Evolutionary conservation across 2,797 vertebrate species (phyloP), one percentile per base, ranked within the genome.

Genomic region (Austrolebias charrua): DNA sequence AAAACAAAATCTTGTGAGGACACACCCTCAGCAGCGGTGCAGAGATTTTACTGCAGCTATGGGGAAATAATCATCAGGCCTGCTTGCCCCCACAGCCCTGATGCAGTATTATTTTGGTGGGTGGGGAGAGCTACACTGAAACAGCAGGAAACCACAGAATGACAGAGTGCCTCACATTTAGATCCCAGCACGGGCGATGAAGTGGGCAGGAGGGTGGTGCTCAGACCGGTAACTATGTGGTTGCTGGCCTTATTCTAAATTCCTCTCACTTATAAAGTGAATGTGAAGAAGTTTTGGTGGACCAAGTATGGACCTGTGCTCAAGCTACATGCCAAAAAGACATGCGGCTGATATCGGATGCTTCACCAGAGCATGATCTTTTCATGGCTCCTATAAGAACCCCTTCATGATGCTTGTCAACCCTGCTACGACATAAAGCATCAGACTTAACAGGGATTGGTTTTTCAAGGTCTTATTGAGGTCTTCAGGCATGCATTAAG

Each of bases 131-230:
- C 79, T 76, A 61, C 40, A 14, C 54, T 62, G 72, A 76, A 87
- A 83, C 60, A 67, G 67, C 84, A 85, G 72, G 82, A 88, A 89
- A 85, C 87, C 89, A 82, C 83, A 45, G 88, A 88, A 90, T 86
- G 78, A 86, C 76, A 80, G 73, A 61, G 58, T 74, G 76, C 51
- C 69, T 84, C 63, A 61, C 81, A 83, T 87, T 80, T 86, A 82
- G 87, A 78, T 84, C 75, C 65, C 60, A 76, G 68, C 56, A 62
- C 69, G 63, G 63, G 59, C 44, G 44, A 46, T 57, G 59, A 60
- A 72, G 74, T 60, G 58, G 69, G 61, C 72, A 73, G 59, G 67
- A 80, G 54, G 72, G 73, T 55, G 56, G 67, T 51, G 63, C 76
- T 73, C 69, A 72, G 6, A 5, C 58, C 54, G 53, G 56, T 80